A percentile compares a stretch with the other conserved stretches of the same genome.
phyloP scores from a whole-genome alignment of 2,888 invertebrate genomes.

The Acleris emargana region DNA sequence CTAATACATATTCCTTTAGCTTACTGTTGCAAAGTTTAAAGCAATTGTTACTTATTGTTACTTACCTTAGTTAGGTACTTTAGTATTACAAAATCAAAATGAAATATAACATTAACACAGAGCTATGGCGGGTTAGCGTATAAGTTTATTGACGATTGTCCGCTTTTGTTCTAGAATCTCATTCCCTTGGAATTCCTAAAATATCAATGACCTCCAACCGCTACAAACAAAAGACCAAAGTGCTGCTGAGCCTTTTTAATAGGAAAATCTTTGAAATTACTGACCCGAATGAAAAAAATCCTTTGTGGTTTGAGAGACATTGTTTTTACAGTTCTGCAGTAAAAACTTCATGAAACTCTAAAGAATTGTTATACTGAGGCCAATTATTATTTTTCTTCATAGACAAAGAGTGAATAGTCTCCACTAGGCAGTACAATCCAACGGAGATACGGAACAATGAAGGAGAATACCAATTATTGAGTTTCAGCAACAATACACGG shows the following conservation, averaged over 20 bases:
- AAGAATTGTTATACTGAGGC: constrained; percentile 3
- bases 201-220: constrained; percentile 25
- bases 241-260: constrained; percentile 23
- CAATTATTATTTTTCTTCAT: constrained; percentile 13
- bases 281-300: constrained; percentile 29
- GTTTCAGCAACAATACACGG: constrained; percentile 29
- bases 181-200: constrained; percentile 13
- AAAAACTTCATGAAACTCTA: constrained; percentile 13
- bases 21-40: constrained; percentile 47
- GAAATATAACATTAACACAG: constrained; percentile 4
- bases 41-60: not conserved
- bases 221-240: constrained; percentile 29
- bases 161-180: constrained; percentile 21
- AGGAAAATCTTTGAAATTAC: constrained; percentile 25
- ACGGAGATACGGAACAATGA: constrained; percentile 12
- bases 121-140: constrained; percentile 9
- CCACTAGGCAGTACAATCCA: constrained; percentile 1
- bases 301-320: constrained; percentile 26
- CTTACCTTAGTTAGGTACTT: too few species aligned
- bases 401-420: constrained; percentile 13
- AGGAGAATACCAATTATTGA: constrained; percentile 27
- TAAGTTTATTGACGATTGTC: constrained; percentile 14
- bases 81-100: not conserved
- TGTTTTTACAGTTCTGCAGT: constrained; percentile 22
- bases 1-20: constrained; percentile 60